These are phyloP conservation scores for Euschistus heros DNA, from an alignment of 1,140 invertebrate species.

Conservation along the genomic window DNA sequence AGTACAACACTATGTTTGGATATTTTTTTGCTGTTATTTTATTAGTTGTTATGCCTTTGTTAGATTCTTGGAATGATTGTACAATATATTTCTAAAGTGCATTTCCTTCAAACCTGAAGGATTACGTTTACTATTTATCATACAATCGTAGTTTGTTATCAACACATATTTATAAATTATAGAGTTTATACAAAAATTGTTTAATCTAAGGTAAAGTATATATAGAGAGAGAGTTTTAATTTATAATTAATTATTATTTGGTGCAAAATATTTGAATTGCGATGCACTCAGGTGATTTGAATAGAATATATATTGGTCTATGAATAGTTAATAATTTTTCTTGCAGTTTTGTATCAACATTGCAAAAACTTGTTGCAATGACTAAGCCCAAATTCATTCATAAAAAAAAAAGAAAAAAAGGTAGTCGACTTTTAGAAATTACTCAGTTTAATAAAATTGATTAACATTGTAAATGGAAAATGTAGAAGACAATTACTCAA, in stretches of 20 bases:
- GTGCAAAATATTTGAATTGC: conserved; percentile 9
- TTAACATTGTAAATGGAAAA: not conserved
- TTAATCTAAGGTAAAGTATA: not conserved
- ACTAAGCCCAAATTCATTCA: not conserved
- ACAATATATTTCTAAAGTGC: not conserved
- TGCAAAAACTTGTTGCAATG: not conserved
- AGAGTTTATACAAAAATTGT: not conserved
- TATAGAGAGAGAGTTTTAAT: not conserved
- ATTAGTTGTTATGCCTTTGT: not conserved
- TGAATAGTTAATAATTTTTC: conserved; percentile 9
- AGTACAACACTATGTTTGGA: not conserved
- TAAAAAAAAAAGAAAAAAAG: not conserved
- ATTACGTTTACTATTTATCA: not conserved
- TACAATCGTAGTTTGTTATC: not conserved
- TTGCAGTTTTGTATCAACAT: conserved; percentile 4
- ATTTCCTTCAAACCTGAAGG: not conserved
- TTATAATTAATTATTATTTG: not conserved
- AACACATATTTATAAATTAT: conserved; percentile 1
- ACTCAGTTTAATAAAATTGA: not conserved
- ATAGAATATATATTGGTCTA: conserved; percentile 14
- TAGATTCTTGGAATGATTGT: not conserved
- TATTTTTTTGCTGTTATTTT: not conserved
- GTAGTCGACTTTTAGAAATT: not conserved
- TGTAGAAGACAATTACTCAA: not conserved
- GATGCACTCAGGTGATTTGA: conserved; percentile 22